These are phyloP conservation scores for Knipowitschia caucasica DNA, from an alignment of 2,797 vertebrate genomes.

Conservation along the genomic window DNA sequence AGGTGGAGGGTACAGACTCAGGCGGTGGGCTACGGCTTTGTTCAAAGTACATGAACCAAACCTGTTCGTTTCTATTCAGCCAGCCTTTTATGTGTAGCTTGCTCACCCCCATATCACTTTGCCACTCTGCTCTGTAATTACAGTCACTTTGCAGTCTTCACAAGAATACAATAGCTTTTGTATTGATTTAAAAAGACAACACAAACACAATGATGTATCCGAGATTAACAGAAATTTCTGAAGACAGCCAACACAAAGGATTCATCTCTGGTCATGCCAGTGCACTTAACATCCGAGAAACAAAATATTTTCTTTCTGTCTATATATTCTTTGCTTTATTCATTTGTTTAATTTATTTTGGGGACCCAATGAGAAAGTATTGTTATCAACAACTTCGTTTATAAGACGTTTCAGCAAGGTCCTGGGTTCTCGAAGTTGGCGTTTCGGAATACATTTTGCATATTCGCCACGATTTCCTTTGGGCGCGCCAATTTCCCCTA, in stretches of 20 bases:
- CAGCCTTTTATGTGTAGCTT: conserved; percentile 43
- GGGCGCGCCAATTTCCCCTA: too few species aligned
- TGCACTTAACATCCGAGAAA: conserved; percentile 4
- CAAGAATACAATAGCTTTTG: conserved; percentile 51
- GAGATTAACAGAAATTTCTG: conserved; percentile 5
- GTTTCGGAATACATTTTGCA: too few species aligned
- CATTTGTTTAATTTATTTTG: not conserved
- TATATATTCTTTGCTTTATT: too few species aligned
- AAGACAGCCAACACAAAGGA: conserved; percentile 30
- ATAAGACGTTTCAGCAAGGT: too few species aligned
- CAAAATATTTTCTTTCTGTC: not conserved
- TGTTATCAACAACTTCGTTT: too few species aligned
- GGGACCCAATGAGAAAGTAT: not conserved
- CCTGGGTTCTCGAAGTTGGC: too few species aligned
- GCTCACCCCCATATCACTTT: conserved; percentile 32
- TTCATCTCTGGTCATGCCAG: conserved; percentile 15
- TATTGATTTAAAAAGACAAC: conserved; percentile 42
- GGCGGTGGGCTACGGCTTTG: conserved; percentile 24
- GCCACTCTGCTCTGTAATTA: conserved; percentile 47
- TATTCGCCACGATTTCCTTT: too few species aligned
- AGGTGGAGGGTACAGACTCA: conserved; percentile 10
- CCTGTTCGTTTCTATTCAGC: conserved; percentile 47
- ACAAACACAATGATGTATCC: conserved; percentile 7
- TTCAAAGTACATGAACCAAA: conserved; percentile 56
- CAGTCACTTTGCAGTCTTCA: conserved; percentile 40